Percentiles rank a stretch among this genome's conserved stretches.
These are phyloP conservation scores for Cheilosia variabilis DNA, from an alignment of 2,888 invertebrate species.

Conservation along the genomic window DNA sequence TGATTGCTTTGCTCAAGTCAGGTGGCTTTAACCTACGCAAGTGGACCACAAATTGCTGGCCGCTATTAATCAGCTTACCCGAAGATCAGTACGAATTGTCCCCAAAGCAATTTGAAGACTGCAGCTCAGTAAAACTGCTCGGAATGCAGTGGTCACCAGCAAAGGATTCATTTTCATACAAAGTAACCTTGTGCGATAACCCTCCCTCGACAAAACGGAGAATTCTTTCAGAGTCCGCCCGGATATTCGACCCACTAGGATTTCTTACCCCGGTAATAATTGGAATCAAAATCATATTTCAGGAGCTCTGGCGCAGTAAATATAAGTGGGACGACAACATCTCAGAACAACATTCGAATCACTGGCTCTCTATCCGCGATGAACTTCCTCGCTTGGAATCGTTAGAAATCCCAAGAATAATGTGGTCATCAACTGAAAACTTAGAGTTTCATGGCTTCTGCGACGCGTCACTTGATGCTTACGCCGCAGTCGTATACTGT, in stretches of 20 bases:
- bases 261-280: background rate
- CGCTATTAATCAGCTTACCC: too few species aligned
- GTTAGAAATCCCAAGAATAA: background rate
- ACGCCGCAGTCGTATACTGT: too few species aligned
- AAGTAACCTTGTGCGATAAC: background rate
- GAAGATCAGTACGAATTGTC: too few species aligned
- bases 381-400: background rate
- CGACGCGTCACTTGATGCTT: too few species aligned
- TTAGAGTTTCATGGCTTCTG: too few species aligned
- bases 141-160: background rate
- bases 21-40: too few species aligned
- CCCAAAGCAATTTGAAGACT: too few species aligned
- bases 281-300: background rate
- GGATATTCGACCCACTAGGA: background rate
- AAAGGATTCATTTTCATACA: background rate
- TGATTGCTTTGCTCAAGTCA: too few species aligned
- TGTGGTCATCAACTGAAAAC: background rate
- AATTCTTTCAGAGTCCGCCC: background rate
- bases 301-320: too few species aligned
- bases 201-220: background rate
- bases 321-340: background rate
- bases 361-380: background rate
- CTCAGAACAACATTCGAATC: background rate
- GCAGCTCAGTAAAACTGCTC: background rate
- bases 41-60: too few species aligned